Conservation (phyloP, 2,113 vertebrate species). For the Paramormyrops kingsleyae region DNA sequence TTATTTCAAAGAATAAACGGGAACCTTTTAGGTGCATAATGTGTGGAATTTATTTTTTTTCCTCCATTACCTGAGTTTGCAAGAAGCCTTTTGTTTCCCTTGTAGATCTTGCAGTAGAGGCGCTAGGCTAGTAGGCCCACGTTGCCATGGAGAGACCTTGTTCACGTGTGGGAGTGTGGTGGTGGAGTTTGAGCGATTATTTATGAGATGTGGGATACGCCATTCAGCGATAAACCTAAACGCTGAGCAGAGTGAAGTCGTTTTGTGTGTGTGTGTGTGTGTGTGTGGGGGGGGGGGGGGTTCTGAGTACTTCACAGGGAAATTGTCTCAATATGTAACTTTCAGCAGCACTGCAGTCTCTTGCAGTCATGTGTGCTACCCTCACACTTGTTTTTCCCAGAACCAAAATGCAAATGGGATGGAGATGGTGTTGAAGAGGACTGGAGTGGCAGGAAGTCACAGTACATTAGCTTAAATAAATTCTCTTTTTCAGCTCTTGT, state of each 20-base stretch:
- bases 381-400: not conserved
- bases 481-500: not conserved
- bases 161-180: slow-evolving; percentile 28
- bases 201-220: not conserved
- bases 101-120: slow-evolving; percentile 18
- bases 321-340: not conserved
- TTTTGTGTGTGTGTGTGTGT: not conserved
- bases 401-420: not conserved
- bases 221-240: not conserved
- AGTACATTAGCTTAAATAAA: not conserved
- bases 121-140: not conserved
- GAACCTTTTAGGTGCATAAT: not conserved
- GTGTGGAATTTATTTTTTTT: slow-evolving; percentile 2
- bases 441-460: not conserved
- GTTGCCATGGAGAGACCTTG: slow-evolving; percentile 41
- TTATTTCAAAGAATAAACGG: not conserved
- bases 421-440: not conserved
- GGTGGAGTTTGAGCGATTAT: not conserved
- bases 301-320: not conserved
- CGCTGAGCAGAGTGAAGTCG: not conserved
- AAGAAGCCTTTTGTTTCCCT: slow-evolving; percentile 28
- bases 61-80: slow-evolving; percentile 19
- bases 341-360: not conserved
- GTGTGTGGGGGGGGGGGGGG: not conserved
- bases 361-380: not conserved